These are phyloP conservation scores for Leistus spinibarbis DNA, from an alignment of 2,888 invertebrate genomes.

Conservation along the genomic window DNA sequence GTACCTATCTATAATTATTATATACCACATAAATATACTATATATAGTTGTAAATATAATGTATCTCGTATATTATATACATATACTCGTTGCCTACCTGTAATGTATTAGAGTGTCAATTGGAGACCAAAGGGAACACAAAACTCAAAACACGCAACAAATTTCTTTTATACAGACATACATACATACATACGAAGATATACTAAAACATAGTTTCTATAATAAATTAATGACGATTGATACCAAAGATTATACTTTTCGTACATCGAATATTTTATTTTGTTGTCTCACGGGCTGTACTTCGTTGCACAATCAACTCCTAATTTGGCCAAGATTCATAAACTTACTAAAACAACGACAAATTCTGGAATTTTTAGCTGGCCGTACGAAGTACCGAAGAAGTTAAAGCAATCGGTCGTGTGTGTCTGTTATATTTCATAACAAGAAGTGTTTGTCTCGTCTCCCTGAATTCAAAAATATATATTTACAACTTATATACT, in stretches of 20 bases:
- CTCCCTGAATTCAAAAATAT: no score
- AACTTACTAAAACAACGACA: neutral
- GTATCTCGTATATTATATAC: conserved; percentile 13
- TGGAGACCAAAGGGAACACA: conserved; percentile 36
- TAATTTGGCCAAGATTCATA: neutral
- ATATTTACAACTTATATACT: no score
- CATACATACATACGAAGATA: conserved; percentile 2
- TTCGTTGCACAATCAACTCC: neutral
- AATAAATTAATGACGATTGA: neutral
- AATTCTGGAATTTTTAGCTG: no score
- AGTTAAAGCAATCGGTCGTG: no score
- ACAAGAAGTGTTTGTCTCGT: no score
- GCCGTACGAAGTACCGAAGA: no score
- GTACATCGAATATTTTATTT: conserved; percentile 22
- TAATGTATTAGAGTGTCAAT: conserved; percentile 37
- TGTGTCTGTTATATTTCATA: no score
- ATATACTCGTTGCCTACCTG: conserved; percentile 35
- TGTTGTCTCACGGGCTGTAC: neutral
- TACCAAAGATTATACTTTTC: conserved; percentile 31
- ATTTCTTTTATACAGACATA: conserved; percentile 24
- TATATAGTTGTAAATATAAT: conserved; percentile 28
- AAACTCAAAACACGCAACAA: conserved; percentile 5
- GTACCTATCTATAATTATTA: neutral
- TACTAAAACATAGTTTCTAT: conserved; percentile 7
- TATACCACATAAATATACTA: neutral